phyloP scores from a whole-genome alignment of 2,888 invertebrate species.

The Tridacna crocea region DNA sequence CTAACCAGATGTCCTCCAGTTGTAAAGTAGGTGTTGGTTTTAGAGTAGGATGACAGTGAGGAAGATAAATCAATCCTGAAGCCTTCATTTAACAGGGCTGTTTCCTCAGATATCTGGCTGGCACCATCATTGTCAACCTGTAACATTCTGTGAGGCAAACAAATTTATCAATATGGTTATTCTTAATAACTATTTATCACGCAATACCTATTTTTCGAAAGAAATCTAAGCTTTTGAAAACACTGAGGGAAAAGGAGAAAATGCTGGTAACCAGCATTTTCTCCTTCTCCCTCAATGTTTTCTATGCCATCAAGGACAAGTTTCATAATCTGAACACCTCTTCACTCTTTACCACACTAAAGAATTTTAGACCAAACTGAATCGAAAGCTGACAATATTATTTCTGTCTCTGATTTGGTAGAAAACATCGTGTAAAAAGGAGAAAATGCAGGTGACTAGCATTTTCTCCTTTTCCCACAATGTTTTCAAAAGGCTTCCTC shows the following conservation, averaged over 20 bases:
- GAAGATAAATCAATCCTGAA: constrained; percentile 60
- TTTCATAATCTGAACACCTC: too few species aligned
- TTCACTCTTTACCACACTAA: too few species aligned
- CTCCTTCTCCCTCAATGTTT: neutral
- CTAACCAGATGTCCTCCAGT: constrained; percentile 55
- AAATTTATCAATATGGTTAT: neutral
- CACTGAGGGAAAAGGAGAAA: neutral
- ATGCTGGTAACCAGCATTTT: neutral
- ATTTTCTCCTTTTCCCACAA: too few species aligned
- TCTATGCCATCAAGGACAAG: too few species aligned
- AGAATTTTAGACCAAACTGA: too few species aligned
- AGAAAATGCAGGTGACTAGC: too few species aligned
- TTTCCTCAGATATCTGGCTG: constrained; percentile 57
- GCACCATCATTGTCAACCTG: constrained; percentile 71
- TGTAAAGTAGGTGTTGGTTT: constrained; percentile 54
- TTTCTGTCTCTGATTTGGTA: too few species aligned
- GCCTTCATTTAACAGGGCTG: constrained; percentile 62
- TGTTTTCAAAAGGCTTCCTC: too few species aligned
- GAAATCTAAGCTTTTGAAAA: neutral
- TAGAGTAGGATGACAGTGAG: constrained; percentile 41
- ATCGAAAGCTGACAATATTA: too few species aligned
- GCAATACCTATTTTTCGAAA: neutral
- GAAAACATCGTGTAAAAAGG: too few species aligned
- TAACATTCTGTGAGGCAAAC: constrained; percentile 51
- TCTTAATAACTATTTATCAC: too few species aligned